These are phyloP conservation scores for Lucifuga dentata DNA, from an alignment of 2,113 vertebrate species.

Conservation along the genomic window DNA sequence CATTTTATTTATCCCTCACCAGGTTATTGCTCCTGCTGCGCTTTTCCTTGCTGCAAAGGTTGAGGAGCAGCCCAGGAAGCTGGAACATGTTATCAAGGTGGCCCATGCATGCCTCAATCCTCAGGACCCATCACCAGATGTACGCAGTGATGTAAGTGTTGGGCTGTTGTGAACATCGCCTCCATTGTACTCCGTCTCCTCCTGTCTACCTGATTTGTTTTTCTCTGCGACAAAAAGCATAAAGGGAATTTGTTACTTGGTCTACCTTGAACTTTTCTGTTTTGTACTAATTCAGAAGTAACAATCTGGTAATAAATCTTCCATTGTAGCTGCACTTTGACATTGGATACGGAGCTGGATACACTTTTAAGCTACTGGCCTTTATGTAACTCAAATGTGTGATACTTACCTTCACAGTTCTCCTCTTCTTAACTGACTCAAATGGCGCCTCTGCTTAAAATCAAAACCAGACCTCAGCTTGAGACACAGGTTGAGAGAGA, in stretches of 20 bases:
- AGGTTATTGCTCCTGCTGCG: constrained; percentile 93
- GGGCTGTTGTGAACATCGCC: not conserved
- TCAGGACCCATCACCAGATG: constrained; percentile 91
- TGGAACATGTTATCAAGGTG: constrained; percentile 97
- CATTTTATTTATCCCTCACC: not conserved
- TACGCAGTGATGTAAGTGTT: constrained; percentile 90
- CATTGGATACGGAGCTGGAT: not conserved
- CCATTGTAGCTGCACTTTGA: not conserved
- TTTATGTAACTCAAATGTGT: not conserved
- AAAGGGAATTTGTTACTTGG: no score
- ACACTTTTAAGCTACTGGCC: not conserved
- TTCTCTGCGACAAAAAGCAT: no score
- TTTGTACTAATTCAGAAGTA: not conserved
- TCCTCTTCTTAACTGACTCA: not conserved
- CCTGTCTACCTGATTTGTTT: not conserved
- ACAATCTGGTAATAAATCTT: not conserved
- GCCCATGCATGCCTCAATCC: constrained; percentile 93
- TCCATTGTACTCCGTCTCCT: not conserved
- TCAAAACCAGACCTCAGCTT: constrained; percentile 9
- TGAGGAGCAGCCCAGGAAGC: constrained; percentile 95
- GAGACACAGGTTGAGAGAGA: constrained; percentile 19
- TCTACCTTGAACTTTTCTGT: no score
- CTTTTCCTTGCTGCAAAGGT: constrained; percentile 97
- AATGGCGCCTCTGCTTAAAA: no score
- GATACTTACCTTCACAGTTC: not conserved